Base-by-base conservation (phyloP, 2,888 invertebrate species). In the Eupithecia centaureata region DNA sequence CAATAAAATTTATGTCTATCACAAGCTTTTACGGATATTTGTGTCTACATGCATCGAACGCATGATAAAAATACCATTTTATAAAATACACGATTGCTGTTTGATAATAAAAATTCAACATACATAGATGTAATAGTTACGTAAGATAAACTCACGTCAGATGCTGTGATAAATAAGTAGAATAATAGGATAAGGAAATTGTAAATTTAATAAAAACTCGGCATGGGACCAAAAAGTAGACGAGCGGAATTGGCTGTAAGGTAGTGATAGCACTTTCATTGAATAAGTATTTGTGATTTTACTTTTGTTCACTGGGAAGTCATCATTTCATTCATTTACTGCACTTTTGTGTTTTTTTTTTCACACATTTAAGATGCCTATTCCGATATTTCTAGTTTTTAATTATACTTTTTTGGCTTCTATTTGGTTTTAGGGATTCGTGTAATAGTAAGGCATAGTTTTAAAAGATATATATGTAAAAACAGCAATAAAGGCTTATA, bases 101-200 rank as follows among this genome's bases (percentile, higher is more conserved):
- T 30, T 56, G 54, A 56, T 56, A 56, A 56, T 56, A 56, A 56
- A 30, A 18, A 18, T 47, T 47, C 18, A 56, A 30, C n/a, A n/a
- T 28, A n/a, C n/a, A n/a, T 56, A 56, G n/a, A 30, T 56, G 28
- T 28, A 56, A 15, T 15, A 27, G 15, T 54, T 27, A 7, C n/a
- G 5, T 28, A 54, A 54, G 28, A 28, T n/a, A 30, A n/a, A 56
- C 28, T 56, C 54, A 18, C 30, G 54, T 56, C 54, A 56, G 10
- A 1, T 56, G 47, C 54, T 56, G 54, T 56, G 54, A 56, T 56
- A 56, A 28, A 28, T 27, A 27, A 28, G 54, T 56, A 56, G 54
- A 30, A 28, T n/a, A 28, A 3, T 28, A 47, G 47, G 22, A 10
- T 47, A 47, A 47, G 22, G 10, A 22, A 22, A 4, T 1, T 22